Conservation (phyloP, 2,113 vertebrate genomes). For the Channa argus region DNA sequence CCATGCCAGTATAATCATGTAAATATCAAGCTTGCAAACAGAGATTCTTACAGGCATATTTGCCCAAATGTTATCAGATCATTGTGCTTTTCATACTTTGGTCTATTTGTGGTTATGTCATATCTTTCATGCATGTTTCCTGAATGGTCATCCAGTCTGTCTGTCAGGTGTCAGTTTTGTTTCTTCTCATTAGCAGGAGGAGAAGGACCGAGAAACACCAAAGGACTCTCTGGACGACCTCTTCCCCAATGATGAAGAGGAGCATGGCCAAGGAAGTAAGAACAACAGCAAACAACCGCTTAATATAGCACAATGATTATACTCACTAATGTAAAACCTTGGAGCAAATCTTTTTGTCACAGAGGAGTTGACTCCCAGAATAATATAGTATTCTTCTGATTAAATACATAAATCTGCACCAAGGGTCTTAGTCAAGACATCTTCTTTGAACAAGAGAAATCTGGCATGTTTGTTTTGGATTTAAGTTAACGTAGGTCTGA, state of each 20-base stretch:
- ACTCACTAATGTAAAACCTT: no score
- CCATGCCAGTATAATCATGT: background rate
- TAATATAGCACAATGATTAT: no score
- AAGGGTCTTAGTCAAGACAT: background rate
- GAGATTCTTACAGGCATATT: background rate
- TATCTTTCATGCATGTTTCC: background rate
- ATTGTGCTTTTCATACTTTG: background rate
- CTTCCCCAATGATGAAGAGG: slow-evolving; percentile 95
- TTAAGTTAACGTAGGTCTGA: no score
- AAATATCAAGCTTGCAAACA: background rate
- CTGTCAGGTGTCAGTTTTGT: background rate
- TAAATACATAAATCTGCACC: background rate
- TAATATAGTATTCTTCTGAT: no score
- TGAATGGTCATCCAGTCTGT: background rate
- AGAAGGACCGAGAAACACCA: slow-evolving; percentile 91
- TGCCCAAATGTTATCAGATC: background rate
- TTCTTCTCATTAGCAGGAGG: slow-evolving; percentile 86
- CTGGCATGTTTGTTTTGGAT: background rate
- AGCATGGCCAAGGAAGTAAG: slow-evolving; percentile 91
- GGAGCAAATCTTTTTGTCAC: no score
- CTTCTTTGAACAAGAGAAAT: background rate
- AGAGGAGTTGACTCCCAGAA: no score
- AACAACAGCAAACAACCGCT: background rate
- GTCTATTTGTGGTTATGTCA: background rate
- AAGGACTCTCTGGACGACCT: slow-evolving; percentile 97